Evolutionary conservation across 2,888 invertebrate genomes (phyloP), one percentile per base, ranked within the genome.

Genomic region (Chloroclystis v-ata): DNA sequence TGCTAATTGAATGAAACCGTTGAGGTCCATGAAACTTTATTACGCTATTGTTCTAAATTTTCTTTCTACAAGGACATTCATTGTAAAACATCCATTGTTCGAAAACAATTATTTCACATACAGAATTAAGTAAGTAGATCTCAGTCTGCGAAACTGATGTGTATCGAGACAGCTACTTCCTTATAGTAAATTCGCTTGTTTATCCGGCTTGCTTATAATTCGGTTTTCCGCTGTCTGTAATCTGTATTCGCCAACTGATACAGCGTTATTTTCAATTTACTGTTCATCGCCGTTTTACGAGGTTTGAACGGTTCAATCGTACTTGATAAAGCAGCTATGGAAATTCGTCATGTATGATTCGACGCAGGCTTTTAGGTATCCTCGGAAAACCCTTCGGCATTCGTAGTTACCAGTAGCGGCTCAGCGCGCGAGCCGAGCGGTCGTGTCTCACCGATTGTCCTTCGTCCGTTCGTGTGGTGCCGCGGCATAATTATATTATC

Each of bases 351-450:
- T 11, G 42, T 28, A 35, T 38, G 24, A 50, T 47, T 47, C 43
- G 41, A 28, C 44, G 16, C 16, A 33, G 32, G 14, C 32, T 33
- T 30, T 30, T 16, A 30, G 32, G 14, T 33, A 33, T 33, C 32
- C 44, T 49, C 37, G 52, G 47, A 49, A 53, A 58, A 56, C 48
- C 47, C 49, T 44, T 32, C 43, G 52, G 49, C 37, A 46, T 48
- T 25, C 37, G 11, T 54, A 42, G 48, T 43, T 20, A 32, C 49
- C 70, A 81, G 82, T 82, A 67, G 78, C 71, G 69, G 68, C 69
- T 78, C 77, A 74, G 77, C 79, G 78, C 78, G 75, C 71, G 64
- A 59, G 54, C 49, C 49, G 49, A 13, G n/a, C 56, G 61, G 67
- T 62, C 69, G 79, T 63, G 54, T 51, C 5, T 25, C 30, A 37